These are phyloP conservation scores for Scolopax rusticola DNA, from an alignment of 2,797 vertebrate genomes.

Conservation along the genomic window DNA sequence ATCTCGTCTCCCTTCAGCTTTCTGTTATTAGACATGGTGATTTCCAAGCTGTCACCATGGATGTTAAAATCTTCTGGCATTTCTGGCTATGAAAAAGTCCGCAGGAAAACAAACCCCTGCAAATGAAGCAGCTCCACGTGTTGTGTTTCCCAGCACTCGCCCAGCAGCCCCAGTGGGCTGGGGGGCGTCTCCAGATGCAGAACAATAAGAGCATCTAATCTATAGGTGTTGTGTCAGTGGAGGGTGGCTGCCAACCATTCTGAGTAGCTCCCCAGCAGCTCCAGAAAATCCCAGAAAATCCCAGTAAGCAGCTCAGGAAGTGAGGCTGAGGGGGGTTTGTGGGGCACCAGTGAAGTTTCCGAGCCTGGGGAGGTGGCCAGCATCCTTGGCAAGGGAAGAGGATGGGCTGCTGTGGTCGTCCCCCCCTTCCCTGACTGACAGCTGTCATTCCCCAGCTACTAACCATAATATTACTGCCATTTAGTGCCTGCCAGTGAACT, in stretches of 20 bases:
- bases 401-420: background rate
- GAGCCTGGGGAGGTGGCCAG: background rate
- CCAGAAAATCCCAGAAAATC: too few species aligned
- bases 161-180: background rate
- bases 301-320: rapidly evolving
- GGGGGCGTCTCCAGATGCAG: background rate
- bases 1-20: background rate
- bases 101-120: conserved; percentile 34
- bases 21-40: background rate
- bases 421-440: background rate
- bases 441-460: background rate
- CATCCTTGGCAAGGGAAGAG: background rate
- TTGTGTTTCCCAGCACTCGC: background rate
- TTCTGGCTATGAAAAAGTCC: background rate
- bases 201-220: rapidly evolving
- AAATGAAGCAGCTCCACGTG: background rate
- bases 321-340: rapidly evolving
- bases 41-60: conserved; percentile 18
- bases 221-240: rapidly evolving
- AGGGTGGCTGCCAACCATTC: background rate
- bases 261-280: background rate
- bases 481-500: background rate
- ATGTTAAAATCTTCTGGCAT: conserved; percentile 47
- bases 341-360: background rate
- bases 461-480: background rate